Base-by-base conservation (phyloP, 1,140 invertebrate species). In the Phocides pigmalion region DNA sequence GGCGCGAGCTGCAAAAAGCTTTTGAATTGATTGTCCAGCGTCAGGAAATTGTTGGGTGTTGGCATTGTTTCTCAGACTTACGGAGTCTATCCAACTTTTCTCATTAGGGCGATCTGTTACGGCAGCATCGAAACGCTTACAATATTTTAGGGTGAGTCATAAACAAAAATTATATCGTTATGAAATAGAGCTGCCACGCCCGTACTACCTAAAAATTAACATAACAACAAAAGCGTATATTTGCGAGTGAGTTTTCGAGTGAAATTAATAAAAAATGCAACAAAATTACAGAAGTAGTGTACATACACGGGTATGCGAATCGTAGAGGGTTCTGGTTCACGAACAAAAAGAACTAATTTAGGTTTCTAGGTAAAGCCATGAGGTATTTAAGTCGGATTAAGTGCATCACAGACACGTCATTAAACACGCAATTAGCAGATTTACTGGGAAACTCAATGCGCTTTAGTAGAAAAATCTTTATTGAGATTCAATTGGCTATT, bases 31-130 rank as follows among this genome's bases (percentile, higher is more conserved):
- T 82, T 80, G 77, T 80, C 75, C 75, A 74, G 72, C 74, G 73
- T 82, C 72, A 74, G 68, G 75, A 79, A 76, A 78, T 76, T 79
- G 74, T 79, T 74, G 51, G 66, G 65, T 66, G 74, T 66, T 50
- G 73, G 68, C 71, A 82, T 81, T 84, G 82, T 82, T 81, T 82
- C 72, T 70, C 65, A 76, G 62, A 69, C 68, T 78, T 74, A 79
- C 72, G 64, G 74, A 82, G 72, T 74, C 74, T 75, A 82, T 84
- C 73, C 77, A 83, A 86, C 79, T 86, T 86, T 86, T 83, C 81
- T 86, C 83, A 86, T 86, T 86, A 86, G 74, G 72, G 58, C 81
- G 76, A 79, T 77, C 77, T 80, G 76, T 74, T 74, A 71, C 59
- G 74, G 65, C 61, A 61, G 65, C 72, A 74, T 80, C 72, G 66